Base-by-base conservation (phyloP, 1,140 invertebrate genomes). In the Camponotus floridanus region DNA sequence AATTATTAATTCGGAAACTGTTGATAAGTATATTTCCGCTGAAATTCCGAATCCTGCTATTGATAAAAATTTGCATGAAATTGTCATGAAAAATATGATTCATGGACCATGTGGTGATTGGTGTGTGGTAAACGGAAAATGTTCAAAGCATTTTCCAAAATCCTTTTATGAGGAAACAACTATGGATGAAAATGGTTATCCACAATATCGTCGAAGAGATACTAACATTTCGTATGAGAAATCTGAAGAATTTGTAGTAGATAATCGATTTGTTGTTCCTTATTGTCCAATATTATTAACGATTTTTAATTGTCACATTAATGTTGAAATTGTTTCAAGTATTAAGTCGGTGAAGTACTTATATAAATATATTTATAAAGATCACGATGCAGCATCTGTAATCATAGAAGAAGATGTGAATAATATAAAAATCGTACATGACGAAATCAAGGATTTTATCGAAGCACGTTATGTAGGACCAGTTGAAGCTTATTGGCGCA, bases 241-340 rank as follows among this genome's bases (percentile, higher is more conserved):
- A 48, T 21, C 21, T 0, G 15, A 11, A 21, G 11, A 11, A 26
- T 68, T 15, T 68, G 9, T 45, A 68, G 11, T 68, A 18, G 39
- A 68, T 26, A 68, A 68, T 68, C n/a, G 65, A 3, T 26, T 15
- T 68, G 65, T 68, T 0, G 65, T 68, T 45, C 65, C 65, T 2
- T 68, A 45, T 39, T 65, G 62, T 68, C 39, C 65, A 26, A 68
- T 26, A 45, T 45, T 68, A 42, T 68, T 11, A 45, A 42, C 11
- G 8, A 26, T 71, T 21, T 71, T 71, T 71, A 71, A 71, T 71
- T n/a, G 42, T 51, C 45, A 45, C 51, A 71, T 71, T 71, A 71
- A 71, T 71, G 45, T 71, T 71, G 45, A 70, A 70, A 5, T 70
- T 26, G 42, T 48, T 45, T 48, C 67, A n/a, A 70, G 67, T 70